These are phyloP conservation scores for Lasioglossum baleicum DNA, from an alignment of 1,140 invertebrate genomes.

Conservation along the genomic window DNA sequence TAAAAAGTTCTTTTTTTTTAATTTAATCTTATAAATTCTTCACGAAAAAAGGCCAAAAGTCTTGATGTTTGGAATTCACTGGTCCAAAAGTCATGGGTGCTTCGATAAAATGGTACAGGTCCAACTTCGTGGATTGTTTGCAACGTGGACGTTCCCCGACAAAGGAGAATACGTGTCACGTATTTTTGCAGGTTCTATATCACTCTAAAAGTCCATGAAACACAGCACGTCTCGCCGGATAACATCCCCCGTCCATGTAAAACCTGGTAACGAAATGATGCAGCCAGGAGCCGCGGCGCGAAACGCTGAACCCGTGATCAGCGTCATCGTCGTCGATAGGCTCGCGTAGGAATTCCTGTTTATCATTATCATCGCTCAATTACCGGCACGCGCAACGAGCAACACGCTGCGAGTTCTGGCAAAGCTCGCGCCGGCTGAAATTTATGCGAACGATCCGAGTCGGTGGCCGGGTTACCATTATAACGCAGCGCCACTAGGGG, in stretches of 20 bases:
- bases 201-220: background rate
- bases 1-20: too few relatives aligned
- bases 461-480: conserved; percentile 40
- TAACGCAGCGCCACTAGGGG: conserved; percentile 40
- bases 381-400: conserved; percentile 27
- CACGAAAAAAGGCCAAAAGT: too few relatives aligned
- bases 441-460: conserved; percentile 54
- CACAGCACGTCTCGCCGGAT: too few relatives aligned
- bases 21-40: too few relatives aligned
- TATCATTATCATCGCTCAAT: conserved; percentile 65
- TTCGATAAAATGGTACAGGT: too few relatives aligned
- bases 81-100: too few relatives aligned
- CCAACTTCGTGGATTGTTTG: too few relatives aligned
- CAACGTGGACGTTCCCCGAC: background rate
- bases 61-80: too few relatives aligned
- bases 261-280: background rate
- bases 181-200: background rate
- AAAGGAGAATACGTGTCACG: background rate
- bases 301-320: background rate
- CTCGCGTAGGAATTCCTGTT: conserved; percentile 42
- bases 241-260: too few relatives aligned
- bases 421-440: conserved; percentile 32
- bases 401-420: conserved; percentile 31
- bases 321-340: background rate
- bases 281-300: too few relatives aligned